A percentile compares a stretch with the other conserved stretches of the same genome.
These are phyloP conservation scores for Linnaemya vulpina DNA, from an alignment of 2,888 invertebrate genomes.

Conservation along the genomic window DNA sequence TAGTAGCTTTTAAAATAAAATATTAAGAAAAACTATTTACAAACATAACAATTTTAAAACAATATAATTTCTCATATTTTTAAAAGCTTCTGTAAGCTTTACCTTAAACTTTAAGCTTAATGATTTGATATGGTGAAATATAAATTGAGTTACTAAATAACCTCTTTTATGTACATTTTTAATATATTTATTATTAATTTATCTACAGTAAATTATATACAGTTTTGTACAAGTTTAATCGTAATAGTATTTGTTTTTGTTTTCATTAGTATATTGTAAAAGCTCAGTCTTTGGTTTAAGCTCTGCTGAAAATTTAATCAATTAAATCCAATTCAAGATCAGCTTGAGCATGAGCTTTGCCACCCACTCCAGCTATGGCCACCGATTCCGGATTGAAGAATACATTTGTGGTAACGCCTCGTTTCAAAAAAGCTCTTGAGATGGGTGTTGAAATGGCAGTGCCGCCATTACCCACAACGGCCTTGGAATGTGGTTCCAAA, in stretches of 20 bases:
- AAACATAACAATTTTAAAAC: no score
- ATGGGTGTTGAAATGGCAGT: conserved; percentile 88
- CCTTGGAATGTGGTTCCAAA: conserved; percentile 87
- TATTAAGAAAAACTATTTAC: no score
- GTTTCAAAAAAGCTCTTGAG: conserved; percentile 86
- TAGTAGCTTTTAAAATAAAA: no score
- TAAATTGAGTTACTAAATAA: not conserved
- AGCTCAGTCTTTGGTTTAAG: conserved; percentile 49
- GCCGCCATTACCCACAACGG: conserved; percentile 87
- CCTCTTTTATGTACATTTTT: not conserved
- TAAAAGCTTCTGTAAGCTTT: not conserved
- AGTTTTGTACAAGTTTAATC: conserved; percentile 24
- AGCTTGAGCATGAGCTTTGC: conserved; percentile 89
- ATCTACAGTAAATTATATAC: conserved; percentile 10
- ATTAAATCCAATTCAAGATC: conserved; percentile 86
- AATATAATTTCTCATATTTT: no score
- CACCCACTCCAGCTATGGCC: conserved; percentile 90
- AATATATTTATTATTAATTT: conserved; percentile 17
- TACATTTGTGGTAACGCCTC: conserved; percentile 86
- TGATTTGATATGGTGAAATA: not conserved
- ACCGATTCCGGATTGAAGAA: conserved; percentile 87
- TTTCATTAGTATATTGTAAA: not conserved
- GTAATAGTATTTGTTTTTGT: not conserved
- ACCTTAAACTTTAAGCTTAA: not conserved
- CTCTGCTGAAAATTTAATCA: conserved; percentile 70